Conservation (phyloP, 2,888 invertebrate species). For the Drosophila neotestacea region DNA sequence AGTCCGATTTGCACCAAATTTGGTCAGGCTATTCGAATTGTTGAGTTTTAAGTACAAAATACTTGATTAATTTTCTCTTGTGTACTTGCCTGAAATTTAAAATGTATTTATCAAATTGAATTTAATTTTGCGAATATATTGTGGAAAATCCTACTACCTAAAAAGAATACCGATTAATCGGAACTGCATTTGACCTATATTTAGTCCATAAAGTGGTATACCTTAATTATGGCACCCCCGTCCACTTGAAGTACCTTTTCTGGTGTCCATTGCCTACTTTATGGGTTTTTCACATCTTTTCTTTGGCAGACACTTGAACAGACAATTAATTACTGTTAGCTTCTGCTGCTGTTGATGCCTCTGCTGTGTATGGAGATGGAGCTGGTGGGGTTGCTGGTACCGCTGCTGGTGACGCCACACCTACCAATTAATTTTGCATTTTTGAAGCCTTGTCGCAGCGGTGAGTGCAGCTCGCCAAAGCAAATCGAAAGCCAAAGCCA, state of each 20-base stretch:
- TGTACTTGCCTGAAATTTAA: neutral
- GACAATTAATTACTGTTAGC: constrained; percentile 79
- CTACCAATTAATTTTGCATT: constrained; percentile 75
- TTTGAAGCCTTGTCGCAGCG: constrained; percentile 46
- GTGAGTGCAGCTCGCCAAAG: constrained; percentile 46
- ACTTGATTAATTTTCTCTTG: no score
- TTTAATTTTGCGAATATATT: neutral
- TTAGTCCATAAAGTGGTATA: constrained; percentile 1
- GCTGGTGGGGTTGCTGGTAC: constrained; percentile 18
- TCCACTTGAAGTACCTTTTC: constrained; percentile 4
- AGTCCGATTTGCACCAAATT: no score
- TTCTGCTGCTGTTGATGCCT: constrained; percentile 36
- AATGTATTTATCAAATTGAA: neutral
- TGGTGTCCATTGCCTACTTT: constrained; percentile 7
- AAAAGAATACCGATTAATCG: constrained; percentile 1
- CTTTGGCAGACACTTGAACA: constrained; percentile 53
- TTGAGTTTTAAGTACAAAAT: no score
- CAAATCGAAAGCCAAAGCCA: constrained; percentile 24
- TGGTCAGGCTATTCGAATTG: no score
- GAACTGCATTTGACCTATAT: constrained; percentile 12
- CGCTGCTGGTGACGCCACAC: constrained; percentile 71
- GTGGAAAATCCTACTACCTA: neutral
- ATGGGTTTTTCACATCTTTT: constrained; percentile 9
- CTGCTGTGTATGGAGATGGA: neutral
- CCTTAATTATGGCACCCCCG: constrained; percentile 4